Evolutionary conservation across 2,888 invertebrate genomes (phyloP), one percentile per base, ranked within the genome.

Genomic region (Zaprionus obscuricornis): DNA sequence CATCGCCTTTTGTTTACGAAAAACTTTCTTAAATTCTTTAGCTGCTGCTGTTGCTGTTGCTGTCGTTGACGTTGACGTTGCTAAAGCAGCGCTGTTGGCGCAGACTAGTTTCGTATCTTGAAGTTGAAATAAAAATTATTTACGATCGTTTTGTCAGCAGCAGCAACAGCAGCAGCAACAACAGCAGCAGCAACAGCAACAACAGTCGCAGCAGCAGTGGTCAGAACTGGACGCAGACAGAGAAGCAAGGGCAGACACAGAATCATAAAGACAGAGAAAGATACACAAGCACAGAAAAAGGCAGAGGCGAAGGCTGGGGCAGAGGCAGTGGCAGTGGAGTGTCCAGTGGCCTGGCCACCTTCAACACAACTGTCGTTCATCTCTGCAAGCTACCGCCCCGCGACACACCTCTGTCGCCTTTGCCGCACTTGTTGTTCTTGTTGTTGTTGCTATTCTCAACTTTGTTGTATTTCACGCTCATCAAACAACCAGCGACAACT

Each of bases 81-180:
- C n/a, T n/a, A n/a, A n/a, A n/a, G 46, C 77, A 49, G 65, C 70
- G 57, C 85, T 56, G 83, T 50, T 57, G 26, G 10, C 64, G 54
- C 78, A 78, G 82, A 81, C 82, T 86, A 75, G 81, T 81, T 81
- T 86, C 60, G 81, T 79, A 79, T 79, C 85, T 85, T 74, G 31
- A 82, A 78, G 79, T 85, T 84, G 84, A 84, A 83, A 86, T 86
- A 86, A 86, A 88, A 88, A 87, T 88, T 88, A 88, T 88, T 88
- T 88, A 88, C 88, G 88, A 88, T 88, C 88, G 76, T 86, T 88
- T 88, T 88, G 88, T 88, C 87, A 87, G 86, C 71, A 20, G 26
- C 18, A 58, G 26, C n/a, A n/a, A n/a, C n/a, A n/a, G n/a, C n/a
- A n/a, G n/a, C n/a, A n/a, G n/a, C n/a, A n/a, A 14, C 26, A 13